These are phyloP conservation scores for Butastur rufipennis DNA, from an alignment of 2,113 vertebrate genomes.

Conservation along the genomic window DNA sequence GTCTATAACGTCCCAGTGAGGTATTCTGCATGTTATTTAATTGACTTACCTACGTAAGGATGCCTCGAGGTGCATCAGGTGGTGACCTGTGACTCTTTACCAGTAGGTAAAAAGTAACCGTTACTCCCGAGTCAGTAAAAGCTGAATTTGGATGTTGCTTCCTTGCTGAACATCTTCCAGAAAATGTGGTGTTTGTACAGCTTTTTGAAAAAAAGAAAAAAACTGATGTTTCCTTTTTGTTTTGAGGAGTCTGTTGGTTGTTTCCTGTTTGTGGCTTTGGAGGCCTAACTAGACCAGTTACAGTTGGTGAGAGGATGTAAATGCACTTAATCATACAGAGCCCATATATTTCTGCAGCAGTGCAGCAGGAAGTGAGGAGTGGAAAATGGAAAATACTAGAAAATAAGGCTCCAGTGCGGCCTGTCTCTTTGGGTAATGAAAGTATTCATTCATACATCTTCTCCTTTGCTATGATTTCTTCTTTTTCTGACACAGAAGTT, in stretches of 20 bases:
- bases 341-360: background rate
- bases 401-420: background rate
- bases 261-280: slow-evolving; percentile 29
- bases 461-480: background rate
- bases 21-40: background rate
- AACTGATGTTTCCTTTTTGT: background rate
- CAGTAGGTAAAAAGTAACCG: background rate
- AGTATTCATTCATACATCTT: background rate
- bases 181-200: background rate
- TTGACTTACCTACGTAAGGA: background rate
- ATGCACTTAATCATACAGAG: background rate
- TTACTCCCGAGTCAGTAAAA: background rate
- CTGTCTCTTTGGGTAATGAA: background rate
- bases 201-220: background rate
- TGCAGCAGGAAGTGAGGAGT: background rate
- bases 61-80: background rate
- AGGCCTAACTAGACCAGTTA: background rate
- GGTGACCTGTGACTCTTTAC: background rate
- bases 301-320: background rate
- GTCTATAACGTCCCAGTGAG: background rate
- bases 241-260: background rate
- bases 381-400: background rate
- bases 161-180: background rate
- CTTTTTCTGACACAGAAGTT: background rate
- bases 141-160: background rate